Evolutionary conservation across 2,113 vertebrate species (phyloP).

Genomic region (Zosterops hypoxanthus): DNA sequence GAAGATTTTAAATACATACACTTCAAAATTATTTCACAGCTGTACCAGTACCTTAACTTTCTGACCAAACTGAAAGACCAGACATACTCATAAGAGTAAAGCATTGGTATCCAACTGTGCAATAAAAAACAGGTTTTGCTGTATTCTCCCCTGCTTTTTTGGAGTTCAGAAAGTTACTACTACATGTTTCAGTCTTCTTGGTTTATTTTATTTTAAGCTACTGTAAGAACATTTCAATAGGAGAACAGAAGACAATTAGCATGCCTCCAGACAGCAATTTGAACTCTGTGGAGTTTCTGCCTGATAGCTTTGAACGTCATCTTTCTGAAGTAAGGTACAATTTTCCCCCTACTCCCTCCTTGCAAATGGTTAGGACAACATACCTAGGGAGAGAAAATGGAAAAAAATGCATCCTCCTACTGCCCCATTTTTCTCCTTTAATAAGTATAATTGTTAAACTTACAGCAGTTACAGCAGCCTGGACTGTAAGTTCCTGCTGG

Average conservation of each 20-base stretch:
- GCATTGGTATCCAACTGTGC: neutral
- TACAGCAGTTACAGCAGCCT: neutral
- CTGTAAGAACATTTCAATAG: neutral
- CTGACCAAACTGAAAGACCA: neutral
- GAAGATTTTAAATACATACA: neutral
- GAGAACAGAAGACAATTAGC: neutral
- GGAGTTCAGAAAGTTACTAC: neutral
- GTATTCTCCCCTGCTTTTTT: neutral
- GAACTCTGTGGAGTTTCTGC: neutral
- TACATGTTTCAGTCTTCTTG: neutral
- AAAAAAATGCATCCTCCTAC: neutral
- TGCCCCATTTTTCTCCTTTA: neutral
- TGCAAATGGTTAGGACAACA: neutral
- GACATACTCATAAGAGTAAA: neutral
- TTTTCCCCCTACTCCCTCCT: neutral
- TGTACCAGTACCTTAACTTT: neutral
- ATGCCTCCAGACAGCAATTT: neutral
- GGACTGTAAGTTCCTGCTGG: neutral
- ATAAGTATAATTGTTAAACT: neutral
- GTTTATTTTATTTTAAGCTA: neutral
- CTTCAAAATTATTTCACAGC: slow-evolving; percentile 4
- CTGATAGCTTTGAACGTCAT: neutral
- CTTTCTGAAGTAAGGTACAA: neutral
- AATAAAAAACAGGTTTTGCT: neutral
- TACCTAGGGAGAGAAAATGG: neutral